Percentiles rank a stretch among this genome's conserved stretches.
phyloP scores from a whole-genome alignment of 2,888 invertebrate species.

The Pristionchus maxplancki region DNA sequence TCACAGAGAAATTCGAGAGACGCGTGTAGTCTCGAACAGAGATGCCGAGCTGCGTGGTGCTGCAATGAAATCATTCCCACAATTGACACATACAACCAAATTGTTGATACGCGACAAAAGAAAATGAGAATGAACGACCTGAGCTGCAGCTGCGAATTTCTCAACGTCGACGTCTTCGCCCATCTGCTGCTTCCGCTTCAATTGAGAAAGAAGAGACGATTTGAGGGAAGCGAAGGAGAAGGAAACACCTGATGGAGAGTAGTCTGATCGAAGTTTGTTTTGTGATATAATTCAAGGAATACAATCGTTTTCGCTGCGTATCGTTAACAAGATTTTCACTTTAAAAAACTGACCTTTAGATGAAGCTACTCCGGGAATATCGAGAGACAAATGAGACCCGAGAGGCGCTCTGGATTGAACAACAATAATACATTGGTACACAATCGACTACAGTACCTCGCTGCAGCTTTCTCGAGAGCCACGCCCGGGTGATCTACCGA shows the following conservation, averaged over 20 bases:
- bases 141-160: neutral
- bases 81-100: neutral
- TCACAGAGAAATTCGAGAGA: constrained; percentile 56
- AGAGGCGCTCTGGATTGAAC: neutral
- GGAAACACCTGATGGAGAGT: constrained; percentile 53
- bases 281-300: too few relatives aligned
- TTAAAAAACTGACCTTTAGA: neutral
- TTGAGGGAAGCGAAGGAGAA: constrained; percentile 67
- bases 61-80: constrained; percentile 21
- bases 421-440: neutral
- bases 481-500: constrained; percentile 59
- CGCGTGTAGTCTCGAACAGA: constrained; percentile 58
- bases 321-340: too few relatives aligned
- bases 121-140: too few relatives aligned
- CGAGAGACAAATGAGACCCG: neutral
- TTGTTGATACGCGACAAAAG: too few relatives aligned
- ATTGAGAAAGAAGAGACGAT: constrained; percentile 58
- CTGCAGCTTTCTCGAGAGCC: constrained; percentile 61
- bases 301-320: too few relatives aligned
- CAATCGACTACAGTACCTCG: constrained; percentile 50
- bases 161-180: neutral
- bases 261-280: too few relatives aligned
- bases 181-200: neutral
- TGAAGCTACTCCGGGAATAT: constrained; percentile 24
- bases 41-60: constrained; percentile 62